Conservation (phyloP, 2,797 vertebrate genomes). For the Arnoldichthys spilopterus region DNA sequence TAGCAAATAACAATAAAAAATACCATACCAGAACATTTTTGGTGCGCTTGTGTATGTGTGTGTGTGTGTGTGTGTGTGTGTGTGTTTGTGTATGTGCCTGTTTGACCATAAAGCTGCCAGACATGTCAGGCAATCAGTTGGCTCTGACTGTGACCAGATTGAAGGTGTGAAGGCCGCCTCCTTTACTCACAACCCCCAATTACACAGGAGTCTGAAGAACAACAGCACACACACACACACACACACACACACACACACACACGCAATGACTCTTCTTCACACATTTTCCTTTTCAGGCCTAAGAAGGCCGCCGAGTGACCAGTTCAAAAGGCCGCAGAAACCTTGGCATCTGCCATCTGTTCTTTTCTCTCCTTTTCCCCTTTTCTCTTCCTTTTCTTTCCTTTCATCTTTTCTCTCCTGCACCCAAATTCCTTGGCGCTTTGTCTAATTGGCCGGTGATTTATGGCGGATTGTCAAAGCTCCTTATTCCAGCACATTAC, state of each 20-base stretch:
- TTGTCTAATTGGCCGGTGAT: constrained; percentile 57
- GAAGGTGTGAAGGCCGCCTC: constrained; percentile 39
- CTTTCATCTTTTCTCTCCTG: constrained; percentile 33
- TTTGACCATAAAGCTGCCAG: constrained; percentile 42
- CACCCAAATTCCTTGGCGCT: constrained; percentile 24
- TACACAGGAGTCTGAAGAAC: constrained; percentile 33
- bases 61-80: constrained; percentile 14
- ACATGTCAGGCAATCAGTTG: constrained; percentile 47
- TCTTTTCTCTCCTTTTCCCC: constrained; percentile 34
- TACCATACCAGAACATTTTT: too few species aligned
- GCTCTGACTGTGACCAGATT: constrained; percentile 49
- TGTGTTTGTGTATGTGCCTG: constrained; percentile 25
- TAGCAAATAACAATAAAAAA: constrained; percentile 25
- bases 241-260: constrained; percentile 31
- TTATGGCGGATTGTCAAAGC: constrained; percentile 50
- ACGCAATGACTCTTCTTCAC: constrained; percentile 22
- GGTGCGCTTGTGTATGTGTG: too few species aligned
- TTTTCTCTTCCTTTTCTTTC: constrained; percentile 21
- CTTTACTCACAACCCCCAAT: constrained; percentile 49
- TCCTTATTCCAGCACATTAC: constrained; percentile 55
- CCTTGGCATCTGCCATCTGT: constrained; percentile 47
- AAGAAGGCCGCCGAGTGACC: constrained; percentile 43
- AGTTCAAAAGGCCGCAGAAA: constrained; percentile 41
- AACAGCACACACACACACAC: constrained; percentile 34
- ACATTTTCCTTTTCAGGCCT: constrained; percentile 32